phyloP scores from a whole-genome alignment of 2,888 invertebrate species.

The Ophonus ardosiacus region DNA sequence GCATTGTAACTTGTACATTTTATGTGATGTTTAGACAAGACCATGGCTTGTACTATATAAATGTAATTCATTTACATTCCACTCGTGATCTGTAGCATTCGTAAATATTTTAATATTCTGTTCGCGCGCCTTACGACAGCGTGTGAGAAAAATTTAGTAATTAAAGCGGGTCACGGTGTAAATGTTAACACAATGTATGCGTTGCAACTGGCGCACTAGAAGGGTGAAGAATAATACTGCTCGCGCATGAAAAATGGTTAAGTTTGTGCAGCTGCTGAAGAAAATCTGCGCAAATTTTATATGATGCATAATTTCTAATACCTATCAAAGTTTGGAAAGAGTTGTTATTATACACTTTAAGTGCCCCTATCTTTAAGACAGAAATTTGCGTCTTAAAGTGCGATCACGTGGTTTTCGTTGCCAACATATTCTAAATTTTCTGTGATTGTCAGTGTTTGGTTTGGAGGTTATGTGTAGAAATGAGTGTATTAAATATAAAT shows the following conservation, averaged over 20 bases:
- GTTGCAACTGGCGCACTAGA: background rate
- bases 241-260: background rate
- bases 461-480: no score
- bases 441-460: no score
- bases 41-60: slow-evolving; percentile 50
- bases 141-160: slow-evolving; percentile 63
- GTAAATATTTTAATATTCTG: slow-evolving; percentile 63
- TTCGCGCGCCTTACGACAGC: slow-evolving; percentile 54
- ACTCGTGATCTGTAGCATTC: slow-evolving; percentile 56
- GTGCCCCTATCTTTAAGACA: no score
- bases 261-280: background rate
- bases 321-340: no score
- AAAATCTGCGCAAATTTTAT: no score
- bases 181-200: slow-evolving; percentile 60
- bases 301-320: no score
- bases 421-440: no score
- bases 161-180: slow-evolving; percentile 58
- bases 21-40: slow-evolving; percentile 41
- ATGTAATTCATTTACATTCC: slow-evolving; percentile 62
- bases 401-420: no score
- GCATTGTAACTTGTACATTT: slow-evolving; percentile 3
- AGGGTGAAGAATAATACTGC: background rate
- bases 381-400: no score
- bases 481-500: no score
- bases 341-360: no score